Evolutionary conservation across 2,797 vertebrate genomes (phyloP), one percentile per base, ranked within the genome.

Genomic region (Xiphorhynchus erythropygius): DNA sequence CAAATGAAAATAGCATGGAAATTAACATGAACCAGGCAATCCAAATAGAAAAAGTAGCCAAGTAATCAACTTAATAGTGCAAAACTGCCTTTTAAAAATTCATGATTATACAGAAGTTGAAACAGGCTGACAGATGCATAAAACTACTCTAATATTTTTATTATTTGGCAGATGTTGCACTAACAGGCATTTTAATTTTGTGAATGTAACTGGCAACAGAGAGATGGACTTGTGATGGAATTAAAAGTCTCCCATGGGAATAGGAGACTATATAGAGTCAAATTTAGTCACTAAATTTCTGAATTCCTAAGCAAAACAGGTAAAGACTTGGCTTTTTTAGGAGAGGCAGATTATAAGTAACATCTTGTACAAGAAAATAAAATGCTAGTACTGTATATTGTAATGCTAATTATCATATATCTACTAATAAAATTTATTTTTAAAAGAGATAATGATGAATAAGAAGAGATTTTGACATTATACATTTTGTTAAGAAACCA

Each of bases 181-280:
- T 75, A 71, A 92, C 14, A 46, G 3, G 15, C 25, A 69, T 65
- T 82, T 94, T 89, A 90, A 71, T 93, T 93, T 90, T 93, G 55
- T 75, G 46, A 93, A 78, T 57, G 57, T 64, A 92, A 56, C 50
- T 68, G 65, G 32, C 74, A 90, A 27, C 37, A 87, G 37, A 82
- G 46, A 87, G 18, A 57, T 18, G 21, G 11, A 2, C 10, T 89
- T 84, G 17, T 47, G 23, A 24, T 75, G 35, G n/a, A 65, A 88
- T n/a, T 22, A 79, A 23, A 74, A 78, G 22, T 69, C 23, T 71
- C 24, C 25, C 24, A 35, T 6, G 33, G 37, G 46, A 75, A 57
- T 11, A 44, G 18, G 19, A 63, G 13, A 74, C 50, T 41, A 62
- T 39, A 53, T 8, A 19, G 14, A 64, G 17, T 52, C 19, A 27